These are phyloP conservation scores for Tetraneura akinire DNA, from an alignment of 1,140 invertebrate species.

Conservation along the genomic window DNA sequence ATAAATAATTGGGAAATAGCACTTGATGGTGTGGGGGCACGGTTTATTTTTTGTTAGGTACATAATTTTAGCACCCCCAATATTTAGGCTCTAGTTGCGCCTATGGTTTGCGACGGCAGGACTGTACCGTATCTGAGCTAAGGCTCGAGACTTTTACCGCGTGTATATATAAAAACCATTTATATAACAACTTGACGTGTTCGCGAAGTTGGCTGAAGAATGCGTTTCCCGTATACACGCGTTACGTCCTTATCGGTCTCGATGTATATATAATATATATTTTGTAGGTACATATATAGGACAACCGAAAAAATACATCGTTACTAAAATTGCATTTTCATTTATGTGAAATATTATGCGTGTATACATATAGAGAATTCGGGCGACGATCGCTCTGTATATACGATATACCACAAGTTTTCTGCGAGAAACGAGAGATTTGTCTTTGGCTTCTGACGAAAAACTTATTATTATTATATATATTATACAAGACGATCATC, in stretches of 20 bases:
- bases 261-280: not conserved
- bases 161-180: not conserved
- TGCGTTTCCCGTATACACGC: not conserved
- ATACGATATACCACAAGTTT: not conserved
- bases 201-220: not conserved
- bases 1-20: no score
- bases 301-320: no score
- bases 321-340: no score
- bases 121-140: no score
- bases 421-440: not conserved
- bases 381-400: no score
- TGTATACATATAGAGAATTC: not conserved
- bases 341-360: no score
- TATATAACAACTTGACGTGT: not conserved
- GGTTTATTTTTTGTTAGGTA: no score
- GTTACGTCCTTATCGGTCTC: not conserved
- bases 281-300: no score
- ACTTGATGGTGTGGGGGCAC: no score
- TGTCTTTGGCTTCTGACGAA: not conserved
- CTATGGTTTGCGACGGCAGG: not conserved
- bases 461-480: not conserved
- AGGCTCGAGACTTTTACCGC: not conserved
- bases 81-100: no score
- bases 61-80: no score
- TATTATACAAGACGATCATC: no score